Evolutionary conservation across 2,888 invertebrate genomes (phyloP).

Genomic region (Xestia c-nigrum): DNA sequence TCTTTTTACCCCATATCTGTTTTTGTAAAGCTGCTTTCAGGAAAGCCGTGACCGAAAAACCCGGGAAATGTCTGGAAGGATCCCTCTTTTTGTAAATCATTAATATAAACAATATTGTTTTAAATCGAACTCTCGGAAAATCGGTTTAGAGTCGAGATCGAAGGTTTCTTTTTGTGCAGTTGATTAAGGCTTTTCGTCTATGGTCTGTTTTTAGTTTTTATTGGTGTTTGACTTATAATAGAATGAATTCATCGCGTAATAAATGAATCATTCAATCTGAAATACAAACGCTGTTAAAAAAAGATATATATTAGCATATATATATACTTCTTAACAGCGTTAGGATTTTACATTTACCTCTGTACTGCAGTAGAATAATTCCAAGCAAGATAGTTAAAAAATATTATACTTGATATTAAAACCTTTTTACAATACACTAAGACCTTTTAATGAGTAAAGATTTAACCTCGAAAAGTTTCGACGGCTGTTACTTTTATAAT

Average conservation of each 20-base stretch:
- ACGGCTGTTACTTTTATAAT: conserved; percentile 33
- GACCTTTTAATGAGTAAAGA: conserved; percentile 29
- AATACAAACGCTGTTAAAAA: neutral
- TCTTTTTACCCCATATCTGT: conserved; percentile 79
- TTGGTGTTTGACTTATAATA: neutral
- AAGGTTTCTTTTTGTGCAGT: conserved; percentile 6
- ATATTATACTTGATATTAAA: conserved; percentile 15
- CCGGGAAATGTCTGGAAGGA: conserved; percentile 69
- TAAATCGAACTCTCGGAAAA: conserved; percentile 63
- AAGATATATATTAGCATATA: too few species aligned
- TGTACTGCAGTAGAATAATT: neutral
- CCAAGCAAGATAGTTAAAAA: neutral
- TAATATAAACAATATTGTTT: conserved; percentile 74
- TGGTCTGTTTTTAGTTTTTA: neutral
- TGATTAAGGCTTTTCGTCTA: conserved; percentile 6
- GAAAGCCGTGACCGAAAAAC: conserved; percentile 72
- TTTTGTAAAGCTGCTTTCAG: conserved; percentile 71
- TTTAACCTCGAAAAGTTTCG: conserved; percentile 38
- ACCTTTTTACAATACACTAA: conserved; percentile 24
- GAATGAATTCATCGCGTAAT: neutral
- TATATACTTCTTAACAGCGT: too few species aligned
- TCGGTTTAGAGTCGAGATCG: conserved; percentile 23
- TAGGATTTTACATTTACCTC: too few species aligned
- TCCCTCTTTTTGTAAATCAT: conserved; percentile 76
- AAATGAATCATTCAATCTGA: neutral